Evolutionary conservation across 1,140 invertebrate species (phyloP), one percentile per base, ranked within the genome.

Genomic region (Aphis craccivora): DNA sequence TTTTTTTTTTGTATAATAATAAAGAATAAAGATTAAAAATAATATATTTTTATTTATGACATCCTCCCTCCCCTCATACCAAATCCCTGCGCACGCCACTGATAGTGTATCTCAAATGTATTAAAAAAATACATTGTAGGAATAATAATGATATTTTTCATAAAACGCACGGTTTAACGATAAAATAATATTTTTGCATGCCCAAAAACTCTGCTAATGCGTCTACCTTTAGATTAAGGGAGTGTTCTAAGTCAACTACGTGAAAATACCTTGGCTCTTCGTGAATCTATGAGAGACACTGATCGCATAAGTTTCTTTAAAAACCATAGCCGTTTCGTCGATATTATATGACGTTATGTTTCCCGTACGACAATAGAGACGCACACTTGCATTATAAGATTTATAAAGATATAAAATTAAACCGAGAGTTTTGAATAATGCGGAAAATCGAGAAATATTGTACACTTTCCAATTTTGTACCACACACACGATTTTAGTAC

Each of bases 401-500:
- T n/a, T 67, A 67, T 18, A 67, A 11, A 60, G 25, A n/a, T 67
- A 30, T 67, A 67, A 67, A 25, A 67, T 67, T n/a, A 67, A n/a
- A 67, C 30, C 0, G 9, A 76, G 14, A n/a, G 18, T 76, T 76
- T 76, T 76, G 60, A n/a, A 76, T n/a, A n/a, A 76, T 76, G n/a
- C 60, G n/a, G n/a, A n/a, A 76, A 76, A n/a, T n/a, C 60, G 6
- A n/a, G n/a, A 35, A 30, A n/a, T n/a, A n/a, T 14, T n/a, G 14
- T 14, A 76, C 60, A n/a, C 60, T 76, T 76, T 76, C 60, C 60
- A 76, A 76, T 76, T 76, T n/a, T n/a, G n/a, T 67, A 76, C 60
- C 60, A 11, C 60, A 67, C 60, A n/a, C 30, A 18, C 60, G 11
- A 67, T 67, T 67, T 14, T 67, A 60, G 60, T n/a, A 67, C 4